phyloP scores from a whole-genome alignment of 2,797 vertebrate genomes.

The Erethizon dorsatum region DNA sequence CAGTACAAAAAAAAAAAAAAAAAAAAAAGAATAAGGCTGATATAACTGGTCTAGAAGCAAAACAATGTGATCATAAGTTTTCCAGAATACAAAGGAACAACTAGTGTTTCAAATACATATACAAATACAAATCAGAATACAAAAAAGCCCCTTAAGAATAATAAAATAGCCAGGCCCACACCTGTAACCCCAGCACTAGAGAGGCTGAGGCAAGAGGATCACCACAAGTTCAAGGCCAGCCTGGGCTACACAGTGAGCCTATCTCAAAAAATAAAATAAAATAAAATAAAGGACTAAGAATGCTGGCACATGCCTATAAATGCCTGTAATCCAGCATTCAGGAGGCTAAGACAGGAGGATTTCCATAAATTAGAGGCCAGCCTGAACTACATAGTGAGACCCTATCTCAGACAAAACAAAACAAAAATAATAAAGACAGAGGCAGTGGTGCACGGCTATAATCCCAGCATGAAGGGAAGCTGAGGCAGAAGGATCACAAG shows the following conservation, averaged over 20 bases:
- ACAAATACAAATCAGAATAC: background rate
- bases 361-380: background rate
- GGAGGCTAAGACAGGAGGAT: background rate
- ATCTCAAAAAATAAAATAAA: background rate
- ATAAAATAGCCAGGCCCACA: background rate
- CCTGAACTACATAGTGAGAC: background rate
- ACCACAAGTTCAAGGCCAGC: background rate
- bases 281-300: background rate
- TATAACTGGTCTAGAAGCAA: background rate
- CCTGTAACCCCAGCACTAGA: background rate
- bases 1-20: background rate
- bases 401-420: background rate
- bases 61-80: background rate
- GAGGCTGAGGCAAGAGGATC: background rate
- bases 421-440: background rate
- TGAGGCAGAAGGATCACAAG: background rate
- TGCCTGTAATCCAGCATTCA: background rate
- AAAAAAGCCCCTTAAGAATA: background rate
- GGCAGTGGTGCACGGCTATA: background rate
- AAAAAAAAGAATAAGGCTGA: background rate
- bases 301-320: background rate
- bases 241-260: background rate
- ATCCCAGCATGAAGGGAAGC: background rate
- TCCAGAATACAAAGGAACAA: background rate
- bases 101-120: background rate